These are phyloP conservation scores for Drosophila kohkoa DNA, from an alignment of 1,140 invertebrate genomes.

Conservation along the genomic window DNA sequence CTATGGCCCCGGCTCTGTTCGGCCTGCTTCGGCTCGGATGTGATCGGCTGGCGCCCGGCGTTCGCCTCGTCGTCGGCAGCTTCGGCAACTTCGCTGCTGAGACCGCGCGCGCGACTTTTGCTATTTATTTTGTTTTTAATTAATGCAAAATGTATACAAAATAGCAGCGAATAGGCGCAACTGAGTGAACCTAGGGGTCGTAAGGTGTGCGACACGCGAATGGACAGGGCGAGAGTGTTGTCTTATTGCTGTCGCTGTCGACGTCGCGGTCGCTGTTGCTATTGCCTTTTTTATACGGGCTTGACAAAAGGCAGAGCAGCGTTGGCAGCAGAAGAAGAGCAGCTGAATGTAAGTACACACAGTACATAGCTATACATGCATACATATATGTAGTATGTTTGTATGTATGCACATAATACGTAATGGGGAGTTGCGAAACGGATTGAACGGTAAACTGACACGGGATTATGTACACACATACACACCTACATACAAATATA, in stretches of 20 bases:
- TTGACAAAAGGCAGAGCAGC: slow-evolving; percentile 40
- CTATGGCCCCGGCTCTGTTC: slow-evolving; percentile 3
- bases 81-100: slow-evolving; percentile 8
- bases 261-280: slow-evolving; percentile 2
- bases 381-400: background rate
- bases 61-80: background rate
- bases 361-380: background rate
- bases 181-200: slow-evolving; percentile 44
- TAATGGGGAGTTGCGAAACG: slow-evolving; percentile 63
- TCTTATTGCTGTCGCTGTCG: slow-evolving; percentile 10
- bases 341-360: slow-evolving; percentile 43
- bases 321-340: slow-evolving; percentile 40
- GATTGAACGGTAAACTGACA: slow-evolving; percentile 54
- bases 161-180: slow-evolving; percentile 71
- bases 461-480: slow-evolving; percentile 21
- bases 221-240: slow-evolving; percentile 40
- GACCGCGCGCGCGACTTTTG: slow-evolving; percentile 61
- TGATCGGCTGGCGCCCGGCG: background rate
- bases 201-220: slow-evolving; percentile 32
- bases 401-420: background rate
- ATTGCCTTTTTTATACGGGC: slow-evolving; percentile 17
- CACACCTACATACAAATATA: background rate
- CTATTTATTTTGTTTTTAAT: slow-evolving; percentile 80
- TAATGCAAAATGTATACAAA: slow-evolving; percentile 84
- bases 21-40: slow-evolving; percentile 4